Evolutionary conservation across 2,888 invertebrate genomes (phyloP), one percentile per base, ranked within the genome.

Genomic region (Emmelina monodactyla): DNA sequence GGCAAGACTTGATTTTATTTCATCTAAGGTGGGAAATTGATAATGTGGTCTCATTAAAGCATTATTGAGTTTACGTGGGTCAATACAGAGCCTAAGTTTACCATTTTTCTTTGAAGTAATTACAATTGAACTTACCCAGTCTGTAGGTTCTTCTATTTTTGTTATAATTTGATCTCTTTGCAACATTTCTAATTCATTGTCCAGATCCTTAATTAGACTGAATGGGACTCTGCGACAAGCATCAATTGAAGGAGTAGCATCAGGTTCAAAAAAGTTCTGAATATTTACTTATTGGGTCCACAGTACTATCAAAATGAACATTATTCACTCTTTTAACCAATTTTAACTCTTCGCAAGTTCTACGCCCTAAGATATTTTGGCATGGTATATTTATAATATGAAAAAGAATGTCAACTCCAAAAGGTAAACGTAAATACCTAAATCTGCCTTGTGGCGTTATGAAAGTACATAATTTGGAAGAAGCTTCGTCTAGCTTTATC

Each of bases 11-110:
- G 31, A 22, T 13, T 32, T 37, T 25, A 44, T 37, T 32, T 43
- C 44, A 14, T 49, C 45, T 13, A 50, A 16, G 12, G 45, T 44
- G 2, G 45, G 45, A n/a, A 49, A 44, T 16, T 39, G 47, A 32
- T 41, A 46, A 31, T 50, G 45, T 2, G 41, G 28, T 31, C 49
- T 38, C 22, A 37, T 34, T 1, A 49, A 37, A 2, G 44, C 43
- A 22, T 42, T 13, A 34, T 50, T 50, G 4, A 50, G 33, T 16
- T 47, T 43, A 7, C 42, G 15, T 3, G 48, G 48, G 28, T 47
- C 49, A 7, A 49, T 31, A 33, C 47, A 46, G 6, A 47, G n/a
- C 28, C 50, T 34, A 2, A 50, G 12, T 13, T 38, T 33, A 25
- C 43, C 45, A 36, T 44, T 40, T 28, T 42, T 41, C 33, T 46